phyloP scores from a whole-genome alignment of 2,888 invertebrate genomes.

The Agriotes lineatus region DNA sequence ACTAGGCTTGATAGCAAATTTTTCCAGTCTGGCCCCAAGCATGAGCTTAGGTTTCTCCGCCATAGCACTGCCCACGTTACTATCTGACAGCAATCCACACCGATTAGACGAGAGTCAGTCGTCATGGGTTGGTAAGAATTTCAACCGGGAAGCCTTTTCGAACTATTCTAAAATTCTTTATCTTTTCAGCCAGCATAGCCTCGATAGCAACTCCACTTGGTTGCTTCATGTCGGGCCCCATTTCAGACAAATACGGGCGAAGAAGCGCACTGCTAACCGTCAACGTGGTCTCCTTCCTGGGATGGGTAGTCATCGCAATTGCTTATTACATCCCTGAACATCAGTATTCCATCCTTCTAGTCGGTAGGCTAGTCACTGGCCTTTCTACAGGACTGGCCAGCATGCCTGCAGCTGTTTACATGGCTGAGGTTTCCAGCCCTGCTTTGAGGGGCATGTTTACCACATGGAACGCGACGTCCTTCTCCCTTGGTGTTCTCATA shows the following conservation, averaged over 20 bases:
- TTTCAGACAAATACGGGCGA: conserved; percentile 69
- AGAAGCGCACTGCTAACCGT: conserved; percentile 66
- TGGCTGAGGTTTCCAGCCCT: conserved; percentile 68
- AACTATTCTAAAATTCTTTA: not conserved
- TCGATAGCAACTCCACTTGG: conserved; percentile 71
- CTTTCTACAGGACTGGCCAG: conserved; percentile 69
- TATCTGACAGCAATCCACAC: conserved; percentile 60
- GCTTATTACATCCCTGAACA: conserved; percentile 57
- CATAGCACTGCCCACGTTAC: conserved; percentile 66
- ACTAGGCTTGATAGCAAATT: conserved; percentile 67
- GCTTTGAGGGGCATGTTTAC: conserved; percentile 68
- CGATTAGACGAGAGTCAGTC: conserved; percentile 63
- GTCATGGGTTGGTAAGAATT: conserved; percentile 71
- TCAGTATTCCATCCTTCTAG: conserved; percentile 62
- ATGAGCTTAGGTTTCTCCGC: conserved; percentile 73
- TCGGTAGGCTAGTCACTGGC: conserved; percentile 68
- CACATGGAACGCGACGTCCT: conserved; percentile 70
- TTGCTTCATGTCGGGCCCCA: conserved; percentile 67
- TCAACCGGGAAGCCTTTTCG: not conserved
- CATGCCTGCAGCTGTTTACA: conserved; percentile 70
- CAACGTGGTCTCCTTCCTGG: conserved; percentile 67
- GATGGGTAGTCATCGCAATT: conserved; percentile 69
- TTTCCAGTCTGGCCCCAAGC: conserved; percentile 69
- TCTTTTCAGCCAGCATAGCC: conserved; percentile 68
- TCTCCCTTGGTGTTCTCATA: conserved; percentile 68